Conservation (phyloP, 2,888 invertebrate species). For the Rhodophaea formosa region DNA sequence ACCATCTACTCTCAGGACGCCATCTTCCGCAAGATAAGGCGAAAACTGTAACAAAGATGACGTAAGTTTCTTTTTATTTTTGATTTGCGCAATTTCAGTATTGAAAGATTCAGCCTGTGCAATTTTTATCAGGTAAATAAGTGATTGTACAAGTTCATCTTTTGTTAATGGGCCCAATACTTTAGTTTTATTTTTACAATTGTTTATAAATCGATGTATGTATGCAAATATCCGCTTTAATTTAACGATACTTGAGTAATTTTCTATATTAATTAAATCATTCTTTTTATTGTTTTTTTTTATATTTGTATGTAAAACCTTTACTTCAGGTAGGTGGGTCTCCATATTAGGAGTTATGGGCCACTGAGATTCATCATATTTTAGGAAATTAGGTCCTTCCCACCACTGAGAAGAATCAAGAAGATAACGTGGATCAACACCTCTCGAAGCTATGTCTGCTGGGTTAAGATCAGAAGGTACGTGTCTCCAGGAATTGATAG, state of each 20-base stretch:
- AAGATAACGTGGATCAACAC: not conserved
- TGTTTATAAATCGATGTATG: too few species aligned
- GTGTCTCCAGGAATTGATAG: slow-evolving; percentile 19
- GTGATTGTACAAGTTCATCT: slow-evolving; percentile 9
- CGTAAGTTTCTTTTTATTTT: slow-evolving; percentile 4
- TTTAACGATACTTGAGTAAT: not conserved
- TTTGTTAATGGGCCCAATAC: slow-evolving; percentile 7
- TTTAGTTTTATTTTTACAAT: slow-evolving; percentile 17
- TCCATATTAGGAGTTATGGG: not conserved
- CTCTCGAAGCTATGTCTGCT: slow-evolving; percentile 2
- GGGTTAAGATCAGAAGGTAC: slow-evolving; percentile 15
- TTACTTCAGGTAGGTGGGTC: not conserved
- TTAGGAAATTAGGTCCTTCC: slow-evolving; percentile 2
- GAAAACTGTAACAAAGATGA: slow-evolving; percentile 11
- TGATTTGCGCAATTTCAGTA: slow-evolving; percentile 7
- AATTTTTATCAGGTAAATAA: slow-evolving; percentile 11
- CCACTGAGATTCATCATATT: not conserved
- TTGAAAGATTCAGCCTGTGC: slow-evolving; percentile 15
- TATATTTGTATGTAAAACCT: too few species aligned
- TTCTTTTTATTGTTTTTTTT: not conserved
- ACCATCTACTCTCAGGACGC: slow-evolving; percentile 8
- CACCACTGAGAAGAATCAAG: slow-evolving; percentile 2
- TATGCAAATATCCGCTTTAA: too few species aligned
- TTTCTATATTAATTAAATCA: not conserved
- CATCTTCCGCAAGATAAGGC: not conserved